Conservation (phyloP, 2,888 invertebrate species). For the Atethmia centrago region DNA sequence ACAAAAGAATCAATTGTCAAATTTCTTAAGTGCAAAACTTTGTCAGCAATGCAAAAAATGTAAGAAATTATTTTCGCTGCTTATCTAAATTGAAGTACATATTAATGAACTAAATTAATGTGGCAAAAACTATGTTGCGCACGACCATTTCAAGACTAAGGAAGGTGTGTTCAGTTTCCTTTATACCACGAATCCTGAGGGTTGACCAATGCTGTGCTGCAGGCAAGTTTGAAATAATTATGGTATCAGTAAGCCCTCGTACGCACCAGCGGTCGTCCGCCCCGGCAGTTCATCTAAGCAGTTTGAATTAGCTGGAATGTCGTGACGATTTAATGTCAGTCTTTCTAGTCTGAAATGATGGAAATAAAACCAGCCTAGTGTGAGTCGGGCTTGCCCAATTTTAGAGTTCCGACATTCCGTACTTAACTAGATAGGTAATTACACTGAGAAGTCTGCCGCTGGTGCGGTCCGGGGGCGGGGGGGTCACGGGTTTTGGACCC, state of each 20-base stretch:
- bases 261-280: no score
- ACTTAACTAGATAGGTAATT: no score
- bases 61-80: constrained; percentile 78
- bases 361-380: no score
- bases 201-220: constrained; percentile 65
- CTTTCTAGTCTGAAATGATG: neutral
- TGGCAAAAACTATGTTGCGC: constrained; percentile 72
- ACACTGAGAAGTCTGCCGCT: no score
- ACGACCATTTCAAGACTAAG: constrained; percentile 74
- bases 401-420: no score
- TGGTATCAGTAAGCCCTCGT: neutral
- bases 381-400: no score
- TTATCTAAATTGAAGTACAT: constrained; percentile 62
- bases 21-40: constrained; percentile 45
- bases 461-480: no score
- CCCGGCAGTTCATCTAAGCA: neutral
- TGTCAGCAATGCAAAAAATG: constrained; percentile 69
- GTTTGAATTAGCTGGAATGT: neutral
- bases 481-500: no score
- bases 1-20: constrained; percentile 63
- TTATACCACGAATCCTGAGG: constrained; percentile 68
- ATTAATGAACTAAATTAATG: constrained; percentile 35
- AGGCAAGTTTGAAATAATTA: constrained; percentile 68
- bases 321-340: neutral
- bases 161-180: constrained; percentile 68